Percentiles rank a stretch among this genome's conserved stretches.
Conservation (phyloP, 2,113 vertebrate species). For the Sitta europaea region DNA sequence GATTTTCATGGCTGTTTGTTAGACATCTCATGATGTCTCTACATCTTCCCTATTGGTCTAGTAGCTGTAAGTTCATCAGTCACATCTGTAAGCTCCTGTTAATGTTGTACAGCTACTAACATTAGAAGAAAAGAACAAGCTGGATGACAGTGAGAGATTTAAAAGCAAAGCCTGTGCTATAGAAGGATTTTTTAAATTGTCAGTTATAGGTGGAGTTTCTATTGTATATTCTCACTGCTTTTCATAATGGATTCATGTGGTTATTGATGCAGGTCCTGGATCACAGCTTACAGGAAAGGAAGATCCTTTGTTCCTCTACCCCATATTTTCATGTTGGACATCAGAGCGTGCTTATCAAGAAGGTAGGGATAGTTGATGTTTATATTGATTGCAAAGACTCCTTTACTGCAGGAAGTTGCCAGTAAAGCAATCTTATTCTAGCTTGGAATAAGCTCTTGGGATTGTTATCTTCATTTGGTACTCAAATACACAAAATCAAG, state of each 20-base stretch:
- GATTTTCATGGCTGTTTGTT: not conserved
- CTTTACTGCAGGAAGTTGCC: not conserved
- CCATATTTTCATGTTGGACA: constrained; percentile 75
- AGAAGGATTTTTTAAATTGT: not conserved
- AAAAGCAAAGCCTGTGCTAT: not conserved
- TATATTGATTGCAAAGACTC: not conserved
- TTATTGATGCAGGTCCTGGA: constrained; percentile 39
- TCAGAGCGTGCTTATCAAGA: constrained; percentile 73
- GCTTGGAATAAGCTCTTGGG: not conserved
- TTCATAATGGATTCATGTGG: not conserved
- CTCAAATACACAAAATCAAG: not conserved
- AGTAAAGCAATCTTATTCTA: not conserved
- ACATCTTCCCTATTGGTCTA: not conserved
- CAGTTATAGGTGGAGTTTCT: not conserved
- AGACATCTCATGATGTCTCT: not conserved
- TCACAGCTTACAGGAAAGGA: constrained; percentile 72
- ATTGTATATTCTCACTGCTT: not conserved
- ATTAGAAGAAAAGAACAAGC: not conserved
- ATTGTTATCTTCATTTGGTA: not conserved
- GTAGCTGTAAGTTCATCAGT: not conserved
- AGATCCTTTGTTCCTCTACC: constrained; percentile 75
- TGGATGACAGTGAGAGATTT: not conserved
- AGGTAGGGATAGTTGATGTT: constrained; percentile 66
- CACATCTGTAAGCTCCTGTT: not conserved
- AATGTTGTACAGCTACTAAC: not conserved